Evolutionary conservation across 2,888 invertebrate species (phyloP), one percentile per base, ranked within the genome.

Genomic region (Melanostoma mellinum): DNA sequence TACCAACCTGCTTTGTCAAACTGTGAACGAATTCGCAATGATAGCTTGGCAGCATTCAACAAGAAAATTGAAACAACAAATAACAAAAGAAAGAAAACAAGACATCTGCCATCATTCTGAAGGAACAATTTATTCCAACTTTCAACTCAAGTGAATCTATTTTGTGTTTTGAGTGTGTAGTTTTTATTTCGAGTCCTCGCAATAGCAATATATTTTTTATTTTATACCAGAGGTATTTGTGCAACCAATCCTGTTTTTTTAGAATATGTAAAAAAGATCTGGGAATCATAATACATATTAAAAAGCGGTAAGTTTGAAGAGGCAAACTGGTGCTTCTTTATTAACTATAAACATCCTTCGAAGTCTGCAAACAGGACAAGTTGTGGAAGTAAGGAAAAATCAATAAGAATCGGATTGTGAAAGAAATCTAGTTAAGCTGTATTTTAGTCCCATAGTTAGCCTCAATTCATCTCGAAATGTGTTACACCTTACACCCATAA

Each of bases 261-360:
- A 50, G 4, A 50, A 63, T 48, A 32, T 63, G 50, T 38, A 32
- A 3, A 46, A 38, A 50, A n/a, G 6, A n/a, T 38, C 30, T 38
- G 4, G 6, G 3, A 38, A 40, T 20, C 20, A 20, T 32, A 63
- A 32, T 38, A 30, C 32, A 32, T 38, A 6, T 6, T 30, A 32
- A 2, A 63, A 6, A 36, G 50, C 63, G 50, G 63, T 63, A 63
- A 63, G 63, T 63, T 20, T 20, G 2, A 60, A 46, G 20, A 35
- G 35, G 33, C 20, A 20, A 20, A 20, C 20, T 20, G 20, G 20
- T 20, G 20, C 20, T 20, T 20, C 20, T 20, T 1, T 20, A 20
- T 20, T 1, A 20, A 20, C 20, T 20, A 20, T 20, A 20, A 20
- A 20, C 20, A 20, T 20, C 20, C 20, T 20, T 20, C 20, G 20